Conservation (phyloP, 2,888 invertebrate genomes). For the Xestia xanthographa region DNA sequence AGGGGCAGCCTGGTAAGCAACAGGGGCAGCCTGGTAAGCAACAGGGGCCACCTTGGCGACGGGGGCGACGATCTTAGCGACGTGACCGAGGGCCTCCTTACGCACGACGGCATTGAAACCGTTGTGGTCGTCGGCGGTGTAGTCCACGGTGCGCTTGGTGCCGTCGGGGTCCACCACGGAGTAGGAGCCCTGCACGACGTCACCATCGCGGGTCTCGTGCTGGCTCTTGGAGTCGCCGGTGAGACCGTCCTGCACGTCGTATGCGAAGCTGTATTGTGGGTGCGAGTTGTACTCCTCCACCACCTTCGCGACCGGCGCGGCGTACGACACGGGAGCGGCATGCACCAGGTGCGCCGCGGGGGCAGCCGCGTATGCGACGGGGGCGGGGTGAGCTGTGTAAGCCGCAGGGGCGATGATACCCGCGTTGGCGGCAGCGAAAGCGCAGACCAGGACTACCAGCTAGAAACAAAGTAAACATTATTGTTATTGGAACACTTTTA, state of each 20-base stretch:
- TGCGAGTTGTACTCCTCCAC: slow-evolving; percentile 76
- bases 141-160: slow-evolving; percentile 87
- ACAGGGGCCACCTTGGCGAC: slow-evolving; percentile 64
- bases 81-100: slow-evolving; percentile 80
- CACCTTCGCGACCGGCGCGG: slow-evolving; percentile 71
- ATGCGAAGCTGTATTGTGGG: slow-evolving; percentile 84
- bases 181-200: slow-evolving; percentile 87
- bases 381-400: slow-evolving; percentile 76
- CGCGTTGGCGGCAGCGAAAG: slow-evolving; percentile 80
- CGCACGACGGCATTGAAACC: slow-evolving; percentile 89
- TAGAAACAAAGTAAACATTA: slow-evolving; percentile 61
- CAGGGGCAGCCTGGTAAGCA: slow-evolving; percentile 69
- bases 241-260: slow-evolving; percentile 83
- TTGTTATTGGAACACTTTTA: neutral
- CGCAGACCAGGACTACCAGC: slow-evolving; percentile 82
- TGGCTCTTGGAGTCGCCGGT: slow-evolving; percentile 88
- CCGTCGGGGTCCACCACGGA: slow-evolving; percentile 88
- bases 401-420: slow-evolving; percentile 77
- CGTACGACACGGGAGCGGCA: slow-evolving; percentile 65
- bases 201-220: slow-evolving; percentile 86
- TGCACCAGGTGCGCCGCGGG: slow-evolving; percentile 74
- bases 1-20: slow-evolving; percentile 70
- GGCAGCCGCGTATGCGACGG: slow-evolving; percentile 65
- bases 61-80: slow-evolving; percentile 74
- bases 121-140: slow-evolving; percentile 86